Conservation (phyloP, 2,888 invertebrate genomes). For the Leptarthrus brevirostris region DNA sequence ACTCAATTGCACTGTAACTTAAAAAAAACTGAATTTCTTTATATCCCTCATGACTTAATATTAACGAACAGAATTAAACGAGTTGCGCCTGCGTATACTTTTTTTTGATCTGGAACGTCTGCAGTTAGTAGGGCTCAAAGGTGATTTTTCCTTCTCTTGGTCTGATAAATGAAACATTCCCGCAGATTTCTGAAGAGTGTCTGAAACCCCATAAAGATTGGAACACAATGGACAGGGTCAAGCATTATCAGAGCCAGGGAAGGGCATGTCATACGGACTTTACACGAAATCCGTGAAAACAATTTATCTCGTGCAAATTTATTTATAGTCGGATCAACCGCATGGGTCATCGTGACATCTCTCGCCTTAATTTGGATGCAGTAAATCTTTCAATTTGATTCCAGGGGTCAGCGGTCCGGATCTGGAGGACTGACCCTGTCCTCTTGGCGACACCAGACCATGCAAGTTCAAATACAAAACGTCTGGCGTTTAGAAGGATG, state of each 20-base stretch:
- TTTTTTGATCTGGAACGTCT: constrained; percentile 1
- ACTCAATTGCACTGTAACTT: constrained; percentile 21
- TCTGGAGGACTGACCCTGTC: constrained; percentile 1
- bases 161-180: constrained; percentile 30
- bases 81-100: constrained; percentile 20
- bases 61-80: constrained; percentile 44
- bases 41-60: constrained; percentile 33
- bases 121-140: constrained; percentile 1
- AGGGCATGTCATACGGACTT: constrained; percentile 44
- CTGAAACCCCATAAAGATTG: constrained; percentile 32
- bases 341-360: constrained; percentile 46
- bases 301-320: constrained; percentile 45
- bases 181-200: not conserved
- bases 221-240: constrained; percentile 44
- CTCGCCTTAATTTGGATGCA: constrained; percentile 33
- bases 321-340: constrained; percentile 44
- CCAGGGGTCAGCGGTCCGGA: constrained; percentile 24
- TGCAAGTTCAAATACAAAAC: too few species aligned
- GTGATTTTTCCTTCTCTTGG: constrained; percentile 17
- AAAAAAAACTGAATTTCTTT: not conserved
- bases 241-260: constrained; percentile 13
- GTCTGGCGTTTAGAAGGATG: not conserved
- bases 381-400: constrained; percentile 46
- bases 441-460: not conserved
- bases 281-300: constrained; percentile 40